These are phyloP conservation scores for Sinocyclocheilus anophthalmus DNA, from an alignment of 2,113 vertebrate genomes.

Conservation along the genomic window DNA sequence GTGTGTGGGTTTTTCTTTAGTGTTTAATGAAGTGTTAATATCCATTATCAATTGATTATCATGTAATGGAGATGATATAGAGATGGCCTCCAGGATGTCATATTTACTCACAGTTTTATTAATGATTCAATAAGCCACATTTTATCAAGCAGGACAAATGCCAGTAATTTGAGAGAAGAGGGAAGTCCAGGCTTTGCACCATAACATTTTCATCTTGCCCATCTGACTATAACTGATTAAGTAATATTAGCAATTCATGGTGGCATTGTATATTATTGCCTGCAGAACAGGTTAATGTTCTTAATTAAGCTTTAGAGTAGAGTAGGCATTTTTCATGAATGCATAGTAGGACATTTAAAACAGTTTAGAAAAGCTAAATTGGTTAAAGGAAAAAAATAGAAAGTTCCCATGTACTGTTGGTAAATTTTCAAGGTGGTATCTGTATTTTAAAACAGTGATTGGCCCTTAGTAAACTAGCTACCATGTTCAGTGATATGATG, in stretches of 20 bases:
- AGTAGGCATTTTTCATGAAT: not conserved
- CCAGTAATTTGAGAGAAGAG: constrained; percentile 8
- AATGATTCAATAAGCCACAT: constrained; percentile 46
- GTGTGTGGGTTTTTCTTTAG: constrained; percentile 12
- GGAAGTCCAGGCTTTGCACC: not conserved
- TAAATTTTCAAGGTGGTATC: not conserved
- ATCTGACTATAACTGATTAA: not conserved
- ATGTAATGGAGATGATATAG: constrained; percentile 11
- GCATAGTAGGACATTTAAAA: not conserved
- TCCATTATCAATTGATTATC: constrained; percentile 23
- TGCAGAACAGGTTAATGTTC: not conserved
- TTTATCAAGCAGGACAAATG: constrained; percentile 43
- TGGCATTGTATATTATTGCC: not conserved
- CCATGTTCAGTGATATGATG: not conserved
- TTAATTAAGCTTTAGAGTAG: not conserved
- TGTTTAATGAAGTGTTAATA: constrained; percentile 50
- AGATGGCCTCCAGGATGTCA: not conserved
- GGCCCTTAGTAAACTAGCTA: not conserved
- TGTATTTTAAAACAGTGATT: not conserved
- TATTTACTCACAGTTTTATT: constrained; percentile 44
- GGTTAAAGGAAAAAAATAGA: not conserved
- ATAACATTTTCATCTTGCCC: not conserved
- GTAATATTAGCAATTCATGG: not conserved
- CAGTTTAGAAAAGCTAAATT: not conserved
- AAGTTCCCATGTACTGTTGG: not conserved